A percentile compares a stretch with the other conserved stretches of the same genome.
phyloP scores from a whole-genome alignment of 2,797 vertebrate species.

The Micromesistius poutassou region DNA sequence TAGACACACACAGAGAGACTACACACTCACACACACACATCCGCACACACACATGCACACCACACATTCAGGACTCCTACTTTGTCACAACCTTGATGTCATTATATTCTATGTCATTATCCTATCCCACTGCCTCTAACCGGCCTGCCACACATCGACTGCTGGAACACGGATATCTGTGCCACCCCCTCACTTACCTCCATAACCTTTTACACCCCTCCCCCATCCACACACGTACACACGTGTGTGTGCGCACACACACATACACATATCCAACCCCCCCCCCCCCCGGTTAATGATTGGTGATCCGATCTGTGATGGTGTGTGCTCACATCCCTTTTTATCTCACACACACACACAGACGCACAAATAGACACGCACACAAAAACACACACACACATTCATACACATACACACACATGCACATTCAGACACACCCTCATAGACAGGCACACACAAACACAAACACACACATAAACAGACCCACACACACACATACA shows the following conservation, averaged over 20 bases:
- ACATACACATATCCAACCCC: constrained; percentile 24
- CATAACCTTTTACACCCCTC: constrained; percentile 48
- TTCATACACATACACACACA: no score
- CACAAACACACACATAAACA: background rate
- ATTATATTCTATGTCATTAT: no score
- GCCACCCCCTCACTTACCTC: constrained; percentile 41
- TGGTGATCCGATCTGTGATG: constrained; percentile 68
- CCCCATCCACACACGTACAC: constrained; percentile 30
- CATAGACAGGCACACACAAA: background rate
- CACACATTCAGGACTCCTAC: no score
- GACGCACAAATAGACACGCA: no score
- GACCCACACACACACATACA: no score
- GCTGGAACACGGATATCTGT: constrained; percentile 31
- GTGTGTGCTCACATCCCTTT: constrained; percentile 54
- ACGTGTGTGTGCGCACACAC: background rate
- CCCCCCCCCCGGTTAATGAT: constrained; percentile 52
- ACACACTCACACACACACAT: no score
- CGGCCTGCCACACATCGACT: constrained; percentile 38
- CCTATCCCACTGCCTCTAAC: constrained; percentile 14
- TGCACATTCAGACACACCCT: no score
- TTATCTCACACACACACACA: constrained; percentile 6
- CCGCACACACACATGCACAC: no score
- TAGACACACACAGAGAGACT: no score
- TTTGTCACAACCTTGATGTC: no score
- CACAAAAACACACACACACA: no score